phyloP scores from a whole-genome alignment of 2,888 invertebrate genomes.

The Zygogramma bicolorata region DNA sequence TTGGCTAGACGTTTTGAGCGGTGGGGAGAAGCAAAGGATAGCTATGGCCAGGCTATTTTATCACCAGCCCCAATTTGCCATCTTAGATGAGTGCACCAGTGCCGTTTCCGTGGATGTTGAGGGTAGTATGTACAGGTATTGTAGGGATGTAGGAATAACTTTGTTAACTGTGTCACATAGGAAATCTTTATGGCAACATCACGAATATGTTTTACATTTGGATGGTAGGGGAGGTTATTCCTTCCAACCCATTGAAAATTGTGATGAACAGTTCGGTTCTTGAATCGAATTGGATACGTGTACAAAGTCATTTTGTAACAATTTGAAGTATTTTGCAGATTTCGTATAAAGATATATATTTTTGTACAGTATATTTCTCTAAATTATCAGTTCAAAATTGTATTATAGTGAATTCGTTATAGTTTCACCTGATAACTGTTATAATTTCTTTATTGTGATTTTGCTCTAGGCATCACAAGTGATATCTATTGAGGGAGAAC shows the following conservation, averaged over 20 bases:
- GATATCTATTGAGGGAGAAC: no score
- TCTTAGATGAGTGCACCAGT: constrained; percentile 98
- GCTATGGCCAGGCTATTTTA: constrained; percentile 99
- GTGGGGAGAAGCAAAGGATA: constrained; percentile 98
- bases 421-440: no score
- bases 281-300: constrained; percentile 68
- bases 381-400: not conserved
- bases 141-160: constrained; percentile 88
- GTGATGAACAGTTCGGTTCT: constrained; percentile 94
- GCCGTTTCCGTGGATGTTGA: constrained; percentile 99
- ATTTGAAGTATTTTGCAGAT: not conserved
- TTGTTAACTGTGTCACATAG: constrained; percentile 98
- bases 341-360: not conserved
- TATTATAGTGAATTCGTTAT: not conserved
- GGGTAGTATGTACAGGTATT: constrained; percentile 96
- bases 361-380: not conserved
- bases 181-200: constrained; percentile 96
- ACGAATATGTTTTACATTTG: constrained; percentile 95
- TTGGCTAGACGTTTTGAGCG: constrained; percentile 98
- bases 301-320: not conserved
- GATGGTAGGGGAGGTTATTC: constrained; percentile 94
- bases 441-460: no score
- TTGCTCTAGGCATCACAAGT: no score
- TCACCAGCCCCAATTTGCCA: constrained; percentile 98
- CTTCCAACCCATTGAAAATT: constrained; percentile 87